These are phyloP conservation scores for Cinclus mexicanus DNA, from an alignment of 2,113 vertebrate genomes.

Conservation along the genomic window DNA sequence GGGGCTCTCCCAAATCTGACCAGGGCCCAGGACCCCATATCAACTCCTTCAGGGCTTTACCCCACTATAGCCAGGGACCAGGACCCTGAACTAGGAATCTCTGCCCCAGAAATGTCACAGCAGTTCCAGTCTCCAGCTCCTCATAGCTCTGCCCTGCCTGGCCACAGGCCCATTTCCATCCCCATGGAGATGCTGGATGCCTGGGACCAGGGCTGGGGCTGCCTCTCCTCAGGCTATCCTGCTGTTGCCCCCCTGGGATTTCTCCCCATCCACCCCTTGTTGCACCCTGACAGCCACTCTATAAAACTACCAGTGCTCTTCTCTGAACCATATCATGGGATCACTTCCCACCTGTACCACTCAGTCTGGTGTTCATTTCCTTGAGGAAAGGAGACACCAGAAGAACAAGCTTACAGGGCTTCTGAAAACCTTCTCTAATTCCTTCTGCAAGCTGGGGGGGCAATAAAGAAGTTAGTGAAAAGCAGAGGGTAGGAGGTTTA, in stretches of 20 bases:
- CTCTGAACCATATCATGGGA: neutral
- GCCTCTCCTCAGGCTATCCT: neutral
- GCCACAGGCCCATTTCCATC: neutral
- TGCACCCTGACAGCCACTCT: neutral
- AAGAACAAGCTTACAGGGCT: neutral
- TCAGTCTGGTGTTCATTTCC: neutral
- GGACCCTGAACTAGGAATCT: neutral
- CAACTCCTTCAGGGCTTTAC: no score
- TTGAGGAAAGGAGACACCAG: neutral
- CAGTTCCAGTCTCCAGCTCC: neutral
- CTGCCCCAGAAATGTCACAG: neutral
- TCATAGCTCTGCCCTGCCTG: neutral
- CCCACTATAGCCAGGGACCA: neutral
- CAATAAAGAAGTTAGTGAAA: neutral
- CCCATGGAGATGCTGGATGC: neutral
- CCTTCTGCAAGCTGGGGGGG: neutral
- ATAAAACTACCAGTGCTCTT: neutral
- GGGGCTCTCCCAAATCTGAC: fast-evolving
- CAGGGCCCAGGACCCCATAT: neutral
- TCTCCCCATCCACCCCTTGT: fast-evolving
- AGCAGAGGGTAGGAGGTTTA: neutral
- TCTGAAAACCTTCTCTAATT: neutral
- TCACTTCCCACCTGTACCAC: neutral
- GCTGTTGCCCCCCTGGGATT: neutral
- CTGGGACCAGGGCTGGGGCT: neutral